A percentile compares a stretch with the other conserved stretches of the same genome.
phyloP scores from a whole-genome alignment of 1,140 invertebrate genomes.

The Drosophila repleta region DNA sequence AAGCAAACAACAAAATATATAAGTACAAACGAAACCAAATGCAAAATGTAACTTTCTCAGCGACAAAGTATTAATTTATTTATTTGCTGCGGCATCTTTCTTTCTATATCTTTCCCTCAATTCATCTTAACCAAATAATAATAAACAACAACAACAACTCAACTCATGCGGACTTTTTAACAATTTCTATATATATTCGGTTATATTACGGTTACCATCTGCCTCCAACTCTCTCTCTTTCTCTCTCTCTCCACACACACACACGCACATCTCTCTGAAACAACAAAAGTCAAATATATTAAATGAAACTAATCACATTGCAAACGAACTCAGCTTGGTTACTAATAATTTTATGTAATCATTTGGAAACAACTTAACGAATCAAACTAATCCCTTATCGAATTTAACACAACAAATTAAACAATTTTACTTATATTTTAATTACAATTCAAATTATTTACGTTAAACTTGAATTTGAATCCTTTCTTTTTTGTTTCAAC shows the following conservation, averaged over 20 bases:
- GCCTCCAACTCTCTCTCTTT: constrained; percentile 23
- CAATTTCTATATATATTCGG: constrained; percentile 45
- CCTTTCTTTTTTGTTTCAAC: constrained; percentile 23
- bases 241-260: too few species aligned
- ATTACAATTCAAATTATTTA: constrained; percentile 6
- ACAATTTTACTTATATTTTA: constrained; percentile 20
- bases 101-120: constrained; percentile 69
- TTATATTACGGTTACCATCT: constrained; percentile 52
- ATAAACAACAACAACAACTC: constrained; percentile 31
- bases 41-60: constrained; percentile 56
- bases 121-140: constrained; percentile 53
- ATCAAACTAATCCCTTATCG: background rate
- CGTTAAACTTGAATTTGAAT: constrained; percentile 3
- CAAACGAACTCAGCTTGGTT: constrained; percentile 77
- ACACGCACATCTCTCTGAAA: constrained; percentile 8
- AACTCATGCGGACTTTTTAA: constrained; percentile 59
- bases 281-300: constrained; percentile 62
- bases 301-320: constrained; percentile 77
- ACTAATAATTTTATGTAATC: constrained; percentile 83
- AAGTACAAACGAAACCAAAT: constrained; percentile 38
- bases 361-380: constrained; percentile 22
- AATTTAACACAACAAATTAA: constrained; percentile 7
- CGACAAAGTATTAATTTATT: constrained; percentile 73
- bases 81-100: constrained; percentile 76
- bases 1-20: constrained; percentile 54